phyloP scores from a whole-genome alignment of 2,888 invertebrate genomes.

The Micoletzkya japonica region DNA sequence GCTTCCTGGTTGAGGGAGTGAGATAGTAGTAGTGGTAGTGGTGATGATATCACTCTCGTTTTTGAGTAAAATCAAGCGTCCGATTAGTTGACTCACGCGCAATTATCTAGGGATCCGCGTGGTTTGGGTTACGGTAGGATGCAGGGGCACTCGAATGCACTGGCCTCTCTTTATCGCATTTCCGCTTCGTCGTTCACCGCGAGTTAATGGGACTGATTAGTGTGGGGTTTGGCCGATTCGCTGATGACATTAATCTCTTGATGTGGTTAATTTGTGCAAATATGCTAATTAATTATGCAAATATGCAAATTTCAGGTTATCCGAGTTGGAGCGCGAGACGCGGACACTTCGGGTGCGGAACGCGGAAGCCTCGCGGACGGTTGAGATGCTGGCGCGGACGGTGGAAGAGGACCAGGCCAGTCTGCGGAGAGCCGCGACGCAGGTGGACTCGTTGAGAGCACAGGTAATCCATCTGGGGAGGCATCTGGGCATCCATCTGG shows the following conservation, averaged over 20 bases:
- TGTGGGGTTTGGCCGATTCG: not conserved
- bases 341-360: conserved; percentile 36
- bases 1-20: too few relatives aligned
- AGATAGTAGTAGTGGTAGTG: too few relatives aligned
- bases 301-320: conserved; percentile 29
- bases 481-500: not conserved
- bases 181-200: not conserved
- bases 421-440: conserved; percentile 90
- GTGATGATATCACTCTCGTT: too few relatives aligned
- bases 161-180: not conserved
- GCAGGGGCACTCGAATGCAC: too few relatives aligned
- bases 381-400: conserved; percentile 37
- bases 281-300: not conserved
- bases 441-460: conserved; percentile 87
- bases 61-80: too few relatives aligned
- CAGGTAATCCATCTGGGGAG: conserved; percentile 38
- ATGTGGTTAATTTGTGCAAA: not conserved
- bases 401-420: conserved; percentile 72
- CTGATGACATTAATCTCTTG: not conserved
- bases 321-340: conserved; percentile 44
- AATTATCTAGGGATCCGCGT: not conserved
- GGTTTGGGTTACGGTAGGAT: too few relatives aligned
- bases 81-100: not conserved
- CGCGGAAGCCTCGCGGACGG: conserved; percentile 31
- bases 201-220: not conserved